Evolutionary conservation across 2,888 invertebrate species (phyloP), one percentile per base, ranked within the genome.

Genomic region (Amiota mariae): DNA sequence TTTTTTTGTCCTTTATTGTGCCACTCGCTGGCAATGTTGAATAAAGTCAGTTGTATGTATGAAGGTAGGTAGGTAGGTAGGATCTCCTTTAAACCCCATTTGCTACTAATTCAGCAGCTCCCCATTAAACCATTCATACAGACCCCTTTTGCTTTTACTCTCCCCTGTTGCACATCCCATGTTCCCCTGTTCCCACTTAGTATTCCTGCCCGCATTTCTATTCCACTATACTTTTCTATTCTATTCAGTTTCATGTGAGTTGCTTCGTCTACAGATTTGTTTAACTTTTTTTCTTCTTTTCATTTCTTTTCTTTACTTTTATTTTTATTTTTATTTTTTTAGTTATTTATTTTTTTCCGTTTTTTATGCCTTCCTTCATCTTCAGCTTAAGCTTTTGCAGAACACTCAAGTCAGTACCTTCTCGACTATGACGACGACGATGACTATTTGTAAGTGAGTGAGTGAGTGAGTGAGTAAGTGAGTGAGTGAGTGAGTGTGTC

Each of bases 191-290:
- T 68, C 68, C 64, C 24, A 24, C 2, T 73, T 57, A 73, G 1
- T 79, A 66, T 74, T 72, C 76, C 78, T n/a, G 51, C 51, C 11
- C 9, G 11, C 57, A 15, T 9, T 57, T 57, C 20, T 57, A 74
- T 77, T 73, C 71, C 79, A 61, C 11, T 71, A 61, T 63, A 61
- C 46, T 36, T 48, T 67, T 20, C 48, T 61, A 49, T 67, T 20
- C 48, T 61, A 49, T 46, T 61, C 36, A 57, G 20, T 64, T 72
- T 72, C 24, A 48, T 72, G 59, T 72, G 67, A 75, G 79, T 77
- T 75, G 79, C 75, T 81, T 84, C 76, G 76, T 79, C 84, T 82
- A 75, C 79, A 83, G 84, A 85, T 85, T 85, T 85, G 76, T 76
- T 24, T 20, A 54, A 24, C n/a, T 54, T 68, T 20, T 49, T 47